phyloP scores from a whole-genome alignment of 2,888 invertebrate species.

The Sialis lutaria region DNA sequence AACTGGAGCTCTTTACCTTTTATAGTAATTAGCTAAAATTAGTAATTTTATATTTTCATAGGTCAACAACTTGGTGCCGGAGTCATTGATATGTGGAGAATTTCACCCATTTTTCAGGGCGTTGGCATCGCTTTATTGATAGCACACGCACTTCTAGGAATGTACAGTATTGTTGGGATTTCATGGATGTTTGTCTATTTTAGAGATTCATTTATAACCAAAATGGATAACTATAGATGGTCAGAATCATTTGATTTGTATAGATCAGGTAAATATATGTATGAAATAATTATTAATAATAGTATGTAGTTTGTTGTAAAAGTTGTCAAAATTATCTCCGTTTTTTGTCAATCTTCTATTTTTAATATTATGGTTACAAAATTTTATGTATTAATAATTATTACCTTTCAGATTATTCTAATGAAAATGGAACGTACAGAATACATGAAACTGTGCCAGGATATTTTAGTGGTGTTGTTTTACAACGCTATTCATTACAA shows the following conservation, averaged over 20 bases:
- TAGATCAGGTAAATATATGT: conserved; percentile 36
- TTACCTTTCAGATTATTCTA: conserved; percentile 15
- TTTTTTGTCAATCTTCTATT: background rate
- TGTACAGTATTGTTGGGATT: conserved; percentile 77
- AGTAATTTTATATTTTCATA: conserved; percentile 18
- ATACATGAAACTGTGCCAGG: conserved; percentile 64
- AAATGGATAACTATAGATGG: conserved; percentile 65
- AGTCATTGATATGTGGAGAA: conserved; percentile 83
- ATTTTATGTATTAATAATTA: background rate
- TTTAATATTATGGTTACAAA: background rate
- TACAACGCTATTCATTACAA: conserved; percentile 38
- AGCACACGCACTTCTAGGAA: conserved; percentile 63
- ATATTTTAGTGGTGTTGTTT: conserved; percentile 71
- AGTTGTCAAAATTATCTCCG: conserved; percentile 11
- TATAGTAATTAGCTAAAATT: too few species aligned
- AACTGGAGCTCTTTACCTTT: too few species aligned
- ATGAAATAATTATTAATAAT: background rate
- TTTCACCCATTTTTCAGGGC: conserved; percentile 82
- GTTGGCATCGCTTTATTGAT: conserved; percentile 68
- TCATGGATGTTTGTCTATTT: conserved; percentile 85
- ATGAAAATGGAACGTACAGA: conserved; percentile 28
- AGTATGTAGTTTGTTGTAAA: background rate
- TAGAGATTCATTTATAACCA: conserved; percentile 69
- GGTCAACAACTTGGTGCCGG: conserved; percentile 74
- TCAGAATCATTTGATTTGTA: conserved; percentile 46